Evolutionary conservation across 92 coral and sea anemone species (phyloP).

Genomic region (Actinostola sp.): DNA sequence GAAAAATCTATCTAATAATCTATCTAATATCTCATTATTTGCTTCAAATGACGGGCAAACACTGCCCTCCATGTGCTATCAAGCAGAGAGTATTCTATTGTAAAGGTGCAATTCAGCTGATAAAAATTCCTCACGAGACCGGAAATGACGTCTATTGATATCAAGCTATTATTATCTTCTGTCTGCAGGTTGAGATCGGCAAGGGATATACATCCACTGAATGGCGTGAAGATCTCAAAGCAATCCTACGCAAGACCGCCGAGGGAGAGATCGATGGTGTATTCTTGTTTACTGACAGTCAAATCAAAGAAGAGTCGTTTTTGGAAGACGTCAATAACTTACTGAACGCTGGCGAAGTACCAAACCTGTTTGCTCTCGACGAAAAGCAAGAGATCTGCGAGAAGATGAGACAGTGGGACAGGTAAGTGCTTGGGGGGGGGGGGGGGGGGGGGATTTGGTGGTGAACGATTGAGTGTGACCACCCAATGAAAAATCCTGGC

Average conservation of each 20-base stretch:
- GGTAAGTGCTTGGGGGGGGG: conserved; percentile 63
- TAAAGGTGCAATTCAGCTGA: no score
- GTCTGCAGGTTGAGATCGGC: conserved; percentile 91
- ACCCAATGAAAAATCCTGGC: no score
- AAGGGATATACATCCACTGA: conserved; percentile 97
- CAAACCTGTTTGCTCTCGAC: conserved; percentile 92
- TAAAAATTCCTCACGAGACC: no score
- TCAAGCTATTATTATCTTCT: background rate
- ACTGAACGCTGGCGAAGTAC: conserved; percentile 98
- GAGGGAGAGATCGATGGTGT: conserved; percentile 98
- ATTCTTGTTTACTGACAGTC: conserved; percentile 96
- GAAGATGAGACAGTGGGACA: conserved; percentile 93
- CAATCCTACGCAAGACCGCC: conserved; percentile 94
- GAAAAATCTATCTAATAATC: no score
- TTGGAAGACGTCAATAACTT: conserved; percentile 95
- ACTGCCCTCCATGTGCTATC: no score
- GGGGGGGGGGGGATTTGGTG: no score
- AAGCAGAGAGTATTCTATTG: no score
- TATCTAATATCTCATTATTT: no score
- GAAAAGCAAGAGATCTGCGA: conserved; percentile 99
- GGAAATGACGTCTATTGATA: no score
- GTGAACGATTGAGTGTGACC: no score
- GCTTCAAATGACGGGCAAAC: no score
- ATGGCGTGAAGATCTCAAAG: conserved; percentile 98
- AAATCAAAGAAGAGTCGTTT: conserved; percentile 98